These are phyloP conservation scores for Amniataba percoides DNA, from an alignment of 2,797 vertebrate species.

Conservation along the genomic window DNA sequence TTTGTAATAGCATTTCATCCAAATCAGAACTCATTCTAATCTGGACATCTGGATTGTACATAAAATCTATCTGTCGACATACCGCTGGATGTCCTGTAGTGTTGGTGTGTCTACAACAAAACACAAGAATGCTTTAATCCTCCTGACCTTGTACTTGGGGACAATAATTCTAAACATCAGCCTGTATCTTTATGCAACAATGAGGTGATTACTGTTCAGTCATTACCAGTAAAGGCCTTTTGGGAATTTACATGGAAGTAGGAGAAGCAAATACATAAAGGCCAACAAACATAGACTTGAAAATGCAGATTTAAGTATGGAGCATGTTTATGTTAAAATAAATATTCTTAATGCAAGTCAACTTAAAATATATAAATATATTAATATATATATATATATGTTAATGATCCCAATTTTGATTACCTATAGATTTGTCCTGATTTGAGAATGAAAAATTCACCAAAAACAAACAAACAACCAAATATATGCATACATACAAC, in stretches of 20 bases:
- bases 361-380: too few species aligned
- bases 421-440: neutral
- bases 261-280: neutral
- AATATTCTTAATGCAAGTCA: neutral
- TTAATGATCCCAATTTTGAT: neutral
- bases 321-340: neutral
- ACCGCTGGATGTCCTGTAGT: conserved; percentile 35
- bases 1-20: conserved; percentile 32
- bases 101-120: conserved; percentile 10
- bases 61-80: conserved; percentile 61
- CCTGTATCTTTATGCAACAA: conserved; percentile 9
- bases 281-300: neutral
- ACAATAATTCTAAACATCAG: conserved; percentile 13
- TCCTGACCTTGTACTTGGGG: conserved; percentile 19
- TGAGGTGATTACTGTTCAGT: neutral
- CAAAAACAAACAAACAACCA: neutral
- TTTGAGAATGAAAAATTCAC: neutral
- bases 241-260: neutral
- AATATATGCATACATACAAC: neutral
- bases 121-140: conserved; percentile 59
- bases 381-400: too few species aligned
- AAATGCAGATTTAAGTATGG: neutral
- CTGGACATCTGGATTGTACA: conserved; percentile 50
- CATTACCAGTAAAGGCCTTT: neutral
- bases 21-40: conserved; percentile 40